Evolutionary conservation across 2,888 invertebrate species (phyloP).

Genomic region (Pyrrhia umbra): DNA sequence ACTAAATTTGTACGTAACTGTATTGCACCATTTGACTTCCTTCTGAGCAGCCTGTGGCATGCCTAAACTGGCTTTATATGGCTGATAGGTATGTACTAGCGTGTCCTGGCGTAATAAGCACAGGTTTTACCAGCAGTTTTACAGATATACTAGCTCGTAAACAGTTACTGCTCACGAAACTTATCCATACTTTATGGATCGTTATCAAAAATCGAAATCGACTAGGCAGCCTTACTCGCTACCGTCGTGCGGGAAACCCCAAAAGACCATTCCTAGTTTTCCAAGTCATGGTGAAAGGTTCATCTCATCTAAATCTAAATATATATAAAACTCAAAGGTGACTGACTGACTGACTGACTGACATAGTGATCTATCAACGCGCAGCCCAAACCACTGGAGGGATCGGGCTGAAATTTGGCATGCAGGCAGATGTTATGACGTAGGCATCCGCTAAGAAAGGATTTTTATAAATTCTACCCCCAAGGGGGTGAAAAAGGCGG

Average conservation of each 20-base stretch:
- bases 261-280: neutral
- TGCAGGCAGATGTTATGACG: too few species aligned
- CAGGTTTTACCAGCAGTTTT: constrained; percentile 18
- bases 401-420: too few species aligned
- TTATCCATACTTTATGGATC: constrained; percentile 3
- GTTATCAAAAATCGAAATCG: constrained; percentile 13
- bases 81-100: constrained; percentile 20
- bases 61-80: constrained; percentile 6
- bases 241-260: neutral
- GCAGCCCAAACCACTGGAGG: too few species aligned
- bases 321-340: too few species aligned
- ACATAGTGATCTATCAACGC: too few species aligned
- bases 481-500: too few species aligned
- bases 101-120: constrained; percentile 27
- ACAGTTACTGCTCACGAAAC: constrained; percentile 17
- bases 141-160: constrained; percentile 30
- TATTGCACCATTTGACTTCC: constrained; percentile 45
- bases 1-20: constrained; percentile 17
- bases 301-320: neutral
- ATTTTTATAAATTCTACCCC: too few species aligned
- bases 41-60: constrained; percentile 8
- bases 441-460: too few species aligned
- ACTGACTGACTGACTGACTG: too few species aligned
- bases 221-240: neutral
- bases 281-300: too few species aligned